Evolutionary conservation across 2,113 vertebrate species (phyloP), one percentile per base, ranked within the genome.

Genomic region (Caracal caracal): DNA sequence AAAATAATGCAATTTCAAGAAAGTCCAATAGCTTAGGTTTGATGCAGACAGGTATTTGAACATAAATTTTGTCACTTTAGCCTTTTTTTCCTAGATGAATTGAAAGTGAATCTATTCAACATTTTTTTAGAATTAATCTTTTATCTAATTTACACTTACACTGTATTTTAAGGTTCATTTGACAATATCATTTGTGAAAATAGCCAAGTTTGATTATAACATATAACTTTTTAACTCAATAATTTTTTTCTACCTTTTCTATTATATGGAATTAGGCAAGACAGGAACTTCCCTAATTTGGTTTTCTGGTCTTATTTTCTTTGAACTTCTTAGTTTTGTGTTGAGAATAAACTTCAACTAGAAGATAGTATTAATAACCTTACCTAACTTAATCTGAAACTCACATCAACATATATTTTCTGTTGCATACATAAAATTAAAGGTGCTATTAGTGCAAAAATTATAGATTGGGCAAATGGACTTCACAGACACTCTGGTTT

Each of bases 1-100:
- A 92, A 97, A 93, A 49, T 35, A 88, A 75, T 66, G 7, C 22
- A 80, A 75, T 83, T 96, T 95, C 43, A 24, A 89, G 30, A 49
- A 80, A 85, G 35, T 71, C 3, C 30, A 56, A 61, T 15, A 76
- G 56, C 26, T 40, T 61, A 28, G 13, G 87, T 5, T n/a, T 89
- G 22, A 86, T 26, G 2, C 0, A 71, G 24, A 75, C 7, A 56
- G 28, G 15, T 65, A 43, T 93, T 47, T 87, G 28, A 79, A 37
- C 0, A 37, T 65, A 24, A 33, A 33, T 2, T 37, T 26, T 43
- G 24, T 84, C 13, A 90, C 68, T 86, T 93, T 80, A 56, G 51
- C 8, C 53, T 49, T 56, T 94, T 75, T 10, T 53, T 43, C 43
- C 82, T 10, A 51, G 20, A 61, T 75, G 28, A 94, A 88, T 11